These are phyloP conservation scores for Nasonia oneida DNA, from an alignment of 2,888 invertebrate genomes.

Conservation along the genomic window DNA sequence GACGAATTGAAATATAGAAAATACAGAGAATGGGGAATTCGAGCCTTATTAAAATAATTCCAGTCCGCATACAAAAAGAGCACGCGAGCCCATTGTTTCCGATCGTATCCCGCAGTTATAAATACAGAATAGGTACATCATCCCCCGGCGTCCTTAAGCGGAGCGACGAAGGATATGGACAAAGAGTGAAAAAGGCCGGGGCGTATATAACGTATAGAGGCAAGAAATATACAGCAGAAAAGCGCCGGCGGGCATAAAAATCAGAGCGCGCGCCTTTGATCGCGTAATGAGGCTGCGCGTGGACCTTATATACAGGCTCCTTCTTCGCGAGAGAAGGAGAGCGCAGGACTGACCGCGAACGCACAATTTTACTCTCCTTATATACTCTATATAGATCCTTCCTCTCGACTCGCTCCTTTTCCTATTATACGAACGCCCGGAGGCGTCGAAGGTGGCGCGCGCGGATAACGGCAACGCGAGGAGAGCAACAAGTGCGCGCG, in stretches of 20 bases:
- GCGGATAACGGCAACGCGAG: neutral
- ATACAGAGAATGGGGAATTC: neutral
- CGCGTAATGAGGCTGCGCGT: constrained; percentile 60
- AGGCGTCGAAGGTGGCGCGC: neutral
- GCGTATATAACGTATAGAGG: neutral
- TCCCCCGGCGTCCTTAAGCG: constrained; percentile 29
- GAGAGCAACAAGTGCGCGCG: constrained; percentile 4
- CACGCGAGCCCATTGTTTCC: constrained; percentile 50
- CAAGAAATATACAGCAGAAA: too few relatives aligned
- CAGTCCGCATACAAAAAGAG: neutral
- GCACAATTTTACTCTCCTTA: constrained; percentile 30
- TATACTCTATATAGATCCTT: constrained; percentile 63
- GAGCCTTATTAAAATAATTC: neutral
- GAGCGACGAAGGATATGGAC: constrained; percentile 10
- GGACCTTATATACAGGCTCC: constrained; percentile 34
- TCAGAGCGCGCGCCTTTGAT: constrained; percentile 33
- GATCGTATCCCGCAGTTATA: constrained; percentile 44
- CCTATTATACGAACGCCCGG: neutral
- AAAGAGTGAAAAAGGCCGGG: constrained; percentile 32
- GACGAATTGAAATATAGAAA: neutral
- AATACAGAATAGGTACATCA: constrained; percentile 47
- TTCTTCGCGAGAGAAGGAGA: constrained; percentile 13
- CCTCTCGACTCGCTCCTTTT: constrained; percentile 31
- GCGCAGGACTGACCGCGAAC: constrained; percentile 24
- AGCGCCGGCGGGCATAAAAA: neutral